Conservation (phyloP, 2,888 invertebrate genomes). For the Chydorus sphaericus region DNA sequence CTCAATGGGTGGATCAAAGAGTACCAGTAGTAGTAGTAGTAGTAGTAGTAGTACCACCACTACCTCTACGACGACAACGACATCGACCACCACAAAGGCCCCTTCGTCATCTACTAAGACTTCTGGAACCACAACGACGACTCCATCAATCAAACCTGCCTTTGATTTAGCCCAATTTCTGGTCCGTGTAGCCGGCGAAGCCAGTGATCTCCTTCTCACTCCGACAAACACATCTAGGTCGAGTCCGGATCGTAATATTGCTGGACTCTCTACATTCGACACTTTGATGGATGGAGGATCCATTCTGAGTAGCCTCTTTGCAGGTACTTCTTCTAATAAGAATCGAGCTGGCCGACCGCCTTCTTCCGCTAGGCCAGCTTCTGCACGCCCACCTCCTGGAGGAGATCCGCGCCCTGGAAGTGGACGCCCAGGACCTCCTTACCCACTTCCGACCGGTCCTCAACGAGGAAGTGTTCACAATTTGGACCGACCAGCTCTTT, state of each 20-base stretch:
- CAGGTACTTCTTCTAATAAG: neutral
- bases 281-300: neutral
- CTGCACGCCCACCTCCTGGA: too few species aligned
- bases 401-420: neutral
- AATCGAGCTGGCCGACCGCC: too few species aligned
- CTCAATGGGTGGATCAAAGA: neutral
- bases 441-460: neutral
- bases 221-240: too few species aligned
- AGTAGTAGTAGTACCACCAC: neutral
- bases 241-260: neutral
- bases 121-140: neutral
- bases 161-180: slow-evolving; percentile 2
- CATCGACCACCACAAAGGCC: neutral
- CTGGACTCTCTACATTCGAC: too few species aligned
- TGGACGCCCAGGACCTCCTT: neutral
- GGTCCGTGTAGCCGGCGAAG: neutral
- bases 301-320: neutral
- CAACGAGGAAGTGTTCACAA: slow-evolving; percentile 6
- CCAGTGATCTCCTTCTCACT: neutral
- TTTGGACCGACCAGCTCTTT: neutral
- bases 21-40: neutral
- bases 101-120: neutral
- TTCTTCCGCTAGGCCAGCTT: too few species aligned
- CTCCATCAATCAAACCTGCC: neutral
- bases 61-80: neutral